phyloP scores from a whole-genome alignment of 2,797 vertebrate genomes.

The Malurus leucopterus region DNA sequence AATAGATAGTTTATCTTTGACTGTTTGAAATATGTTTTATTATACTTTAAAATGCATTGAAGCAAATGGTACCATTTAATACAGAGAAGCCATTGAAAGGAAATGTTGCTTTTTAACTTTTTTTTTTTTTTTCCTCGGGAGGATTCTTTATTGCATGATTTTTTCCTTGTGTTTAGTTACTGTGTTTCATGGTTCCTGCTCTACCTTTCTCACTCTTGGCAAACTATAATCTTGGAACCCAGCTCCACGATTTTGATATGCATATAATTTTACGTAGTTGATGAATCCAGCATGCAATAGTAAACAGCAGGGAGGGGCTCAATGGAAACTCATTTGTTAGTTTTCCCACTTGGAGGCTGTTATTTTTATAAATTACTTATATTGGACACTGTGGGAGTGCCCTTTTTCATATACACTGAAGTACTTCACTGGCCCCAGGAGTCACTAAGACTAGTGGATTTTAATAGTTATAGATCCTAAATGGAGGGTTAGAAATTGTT shows the following conservation, averaged over 20 bases:
- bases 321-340: conserved; percentile 70
- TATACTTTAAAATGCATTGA: neutral
- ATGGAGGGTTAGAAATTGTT: conserved; percentile 76
- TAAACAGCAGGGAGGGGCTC: conserved; percentile 73
- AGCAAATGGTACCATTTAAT: neutral
- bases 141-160: neutral
- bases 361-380: conserved; percentile 75
- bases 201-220: neutral
- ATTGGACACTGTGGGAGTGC: conserved; percentile 73
- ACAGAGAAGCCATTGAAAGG: neutral
- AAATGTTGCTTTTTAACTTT: neutral
- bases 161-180: neutral
- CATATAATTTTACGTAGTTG: conserved; percentile 57
- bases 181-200: neutral
- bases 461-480: conserved; percentile 81
- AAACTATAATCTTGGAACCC: conserved; percentile 16
- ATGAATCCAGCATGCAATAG: conserved; percentile 52
- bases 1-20: neutral
- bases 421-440: conserved; percentile 72
- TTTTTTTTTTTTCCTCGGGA: neutral
- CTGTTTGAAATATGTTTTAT: neutral
- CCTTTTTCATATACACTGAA: conserved; percentile 67
- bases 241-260: conserved; percentile 31
- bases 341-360: conserved; percentile 72
- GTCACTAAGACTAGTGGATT: conserved; percentile 74